Evolutionary conservation across 2,797 vertebrate genomes (phyloP).

Genomic region (Lerista edwardsae): DNA sequence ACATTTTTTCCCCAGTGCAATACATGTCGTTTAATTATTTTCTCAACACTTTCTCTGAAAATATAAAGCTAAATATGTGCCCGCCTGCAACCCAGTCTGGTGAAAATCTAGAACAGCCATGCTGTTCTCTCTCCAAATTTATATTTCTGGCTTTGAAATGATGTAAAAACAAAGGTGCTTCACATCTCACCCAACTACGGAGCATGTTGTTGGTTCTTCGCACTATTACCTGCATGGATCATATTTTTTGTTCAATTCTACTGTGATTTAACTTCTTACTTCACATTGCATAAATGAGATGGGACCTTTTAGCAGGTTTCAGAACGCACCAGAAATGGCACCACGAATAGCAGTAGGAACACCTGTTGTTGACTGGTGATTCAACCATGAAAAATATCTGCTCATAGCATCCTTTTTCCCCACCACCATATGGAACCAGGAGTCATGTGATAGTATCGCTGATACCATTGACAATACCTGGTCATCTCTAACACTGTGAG

Average conservation of each 20-base stretch:
- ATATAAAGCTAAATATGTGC: constrained; percentile 16
- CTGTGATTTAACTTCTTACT: neutral
- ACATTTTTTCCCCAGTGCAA: neutral
- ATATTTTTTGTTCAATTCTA: neutral
- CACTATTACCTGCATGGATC: neutral
- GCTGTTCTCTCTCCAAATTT: neutral
- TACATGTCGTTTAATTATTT: constrained; percentile 21
- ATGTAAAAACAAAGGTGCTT: neutral
- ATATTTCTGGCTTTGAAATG: neutral
- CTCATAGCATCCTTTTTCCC: too few species aligned
- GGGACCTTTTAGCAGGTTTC: too few species aligned
- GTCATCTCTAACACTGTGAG: too few species aligned
- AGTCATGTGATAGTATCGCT: too few species aligned
- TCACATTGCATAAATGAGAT: neutral
- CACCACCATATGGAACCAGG: too few species aligned
- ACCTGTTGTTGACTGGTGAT: too few species aligned
- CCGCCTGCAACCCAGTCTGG: neutral
- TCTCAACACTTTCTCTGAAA: constrained; percentile 25
- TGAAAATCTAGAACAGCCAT: constrained; percentile 28
- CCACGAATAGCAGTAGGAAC: too few species aligned
- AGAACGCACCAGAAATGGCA: too few species aligned
- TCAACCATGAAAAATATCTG: too few species aligned
- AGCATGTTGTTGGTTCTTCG: neutral
- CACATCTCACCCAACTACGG: neutral
- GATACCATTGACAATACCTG: too few species aligned